Evolutionary conservation across 2,113 vertebrate species (phyloP).

Genomic region (Pelecanoides urinatrix): DNA sequence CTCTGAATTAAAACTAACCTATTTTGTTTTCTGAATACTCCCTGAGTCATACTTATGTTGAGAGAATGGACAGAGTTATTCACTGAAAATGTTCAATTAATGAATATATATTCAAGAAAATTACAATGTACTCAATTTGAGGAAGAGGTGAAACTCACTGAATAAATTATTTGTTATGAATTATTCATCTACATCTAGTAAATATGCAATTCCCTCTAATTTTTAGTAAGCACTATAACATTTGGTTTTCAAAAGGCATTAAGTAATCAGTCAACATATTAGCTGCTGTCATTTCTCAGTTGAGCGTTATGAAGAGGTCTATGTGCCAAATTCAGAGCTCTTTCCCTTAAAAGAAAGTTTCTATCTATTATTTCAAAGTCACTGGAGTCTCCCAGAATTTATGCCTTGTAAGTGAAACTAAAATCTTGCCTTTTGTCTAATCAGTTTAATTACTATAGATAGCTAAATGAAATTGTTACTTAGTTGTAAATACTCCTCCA

Average conservation of each 20-base stretch:
- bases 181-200: slow-evolving; percentile 35
- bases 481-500: not conserved
- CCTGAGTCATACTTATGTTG: not conserved
- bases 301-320: not conserved
- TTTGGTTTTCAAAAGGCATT: slow-evolving; percentile 37
- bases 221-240: slow-evolving; percentile 24
- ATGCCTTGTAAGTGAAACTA: not conserved
- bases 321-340: not conserved
- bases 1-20: not conserved
- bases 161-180: slow-evolving; percentile 43
- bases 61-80: not conserved
- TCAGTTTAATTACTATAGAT: not conserved
- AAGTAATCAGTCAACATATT: slow-evolving; percentile 17
- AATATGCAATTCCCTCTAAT: not conserved
- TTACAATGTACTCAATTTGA: not conserved
- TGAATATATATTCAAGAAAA: slow-evolving; percentile 25
- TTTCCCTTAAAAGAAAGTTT: not conserved
- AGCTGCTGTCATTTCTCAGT: not conserved
- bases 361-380: not conserved
- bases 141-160: slow-evolving; percentile 2
- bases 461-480: not conserved
- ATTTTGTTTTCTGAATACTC: not conserved
- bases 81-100: slow-evolving; percentile 2
- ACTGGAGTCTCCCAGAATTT: not conserved
- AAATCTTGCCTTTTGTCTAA: not conserved